Percentiles rank a stretch among this genome's conserved stretches.
Evolutionary conservation across 2,888 invertebrate species (phyloP).

Genomic region (Apamea epomidion): DNA sequence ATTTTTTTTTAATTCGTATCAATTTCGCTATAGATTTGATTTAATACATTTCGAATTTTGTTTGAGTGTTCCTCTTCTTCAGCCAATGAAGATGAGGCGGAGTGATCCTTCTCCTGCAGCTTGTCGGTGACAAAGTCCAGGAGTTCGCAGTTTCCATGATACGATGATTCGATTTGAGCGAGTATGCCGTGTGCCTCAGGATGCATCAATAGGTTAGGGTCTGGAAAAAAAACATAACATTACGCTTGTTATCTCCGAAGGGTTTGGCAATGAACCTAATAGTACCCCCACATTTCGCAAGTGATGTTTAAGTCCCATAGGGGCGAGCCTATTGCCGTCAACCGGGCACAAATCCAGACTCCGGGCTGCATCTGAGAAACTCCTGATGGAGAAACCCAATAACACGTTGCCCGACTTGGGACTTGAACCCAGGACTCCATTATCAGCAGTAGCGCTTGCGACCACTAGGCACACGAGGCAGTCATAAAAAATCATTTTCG

Average conservation of each 20-base stretch:
- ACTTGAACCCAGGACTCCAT: background rate
- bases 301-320: too few species aligned
- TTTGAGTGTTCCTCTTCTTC: background rate
- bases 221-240: slow-evolving; percentile 6
- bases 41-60: slow-evolving; percentile 7
- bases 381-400: background rate
- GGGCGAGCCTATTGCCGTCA: background rate
- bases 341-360: background rate
- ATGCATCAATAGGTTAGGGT: background rate
- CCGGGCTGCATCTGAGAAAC: background rate
- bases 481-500: background rate
- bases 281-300: background rate
- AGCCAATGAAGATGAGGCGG: background rate
- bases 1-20: background rate
- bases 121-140: slow-evolving; percentile 4
- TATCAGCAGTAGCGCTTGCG: too few species aligned
- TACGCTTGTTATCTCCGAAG: background rate
- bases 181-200: background rate
- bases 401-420: background rate
- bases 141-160: slow-evolving; percentile 5
- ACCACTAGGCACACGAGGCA: too few species aligned
- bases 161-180: background rate
- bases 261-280: background rate
- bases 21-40: background rate
- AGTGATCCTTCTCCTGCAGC: slow-evolving; percentile 21